phyloP scores from a whole-genome alignment of 2,113 vertebrate species.

The Ctenodactylus gundi region DNA sequence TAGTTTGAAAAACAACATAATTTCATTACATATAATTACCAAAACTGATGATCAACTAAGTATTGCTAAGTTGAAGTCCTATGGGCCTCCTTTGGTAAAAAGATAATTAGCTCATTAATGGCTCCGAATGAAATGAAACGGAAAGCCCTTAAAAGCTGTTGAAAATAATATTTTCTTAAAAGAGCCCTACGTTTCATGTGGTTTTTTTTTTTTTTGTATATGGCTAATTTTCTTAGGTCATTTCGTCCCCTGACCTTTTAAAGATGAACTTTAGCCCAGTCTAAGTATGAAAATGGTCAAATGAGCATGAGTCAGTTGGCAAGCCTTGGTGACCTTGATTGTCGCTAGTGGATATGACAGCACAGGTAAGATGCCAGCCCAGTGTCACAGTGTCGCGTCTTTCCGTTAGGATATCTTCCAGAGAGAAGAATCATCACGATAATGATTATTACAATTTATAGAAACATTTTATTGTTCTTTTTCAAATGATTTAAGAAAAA shows the following conservation, averaged over 20 bases:
- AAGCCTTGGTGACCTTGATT: not conserved
- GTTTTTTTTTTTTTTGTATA: conserved; percentile 18
- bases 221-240: not conserved
- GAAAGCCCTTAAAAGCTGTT: conserved; percentile 21
- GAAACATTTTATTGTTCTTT: conserved; percentile 63
- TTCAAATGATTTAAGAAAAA: conserved; percentile 72
- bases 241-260: not conserved
- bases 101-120: conserved; percentile 72
- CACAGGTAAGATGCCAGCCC: not conserved
- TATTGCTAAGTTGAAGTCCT: conserved; percentile 54
- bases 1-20: conserved; percentile 26
- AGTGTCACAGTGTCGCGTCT: not conserved
- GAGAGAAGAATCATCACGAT: conserved; percentile 20
- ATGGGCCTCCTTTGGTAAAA: conserved; percentile 52
- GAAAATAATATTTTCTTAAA: conserved; percentile 58
- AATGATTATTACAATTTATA: conserved; percentile 68
- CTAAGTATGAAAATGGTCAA: not conserved
- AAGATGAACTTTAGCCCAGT: not conserved
- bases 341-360: not conserved
- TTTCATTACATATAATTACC: conserved; percentile 46
- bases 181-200: not conserved
- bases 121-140: conserved; percentile 37
- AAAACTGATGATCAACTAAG: conserved; percentile 33
- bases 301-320: not conserved
- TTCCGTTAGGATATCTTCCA: conserved; percentile 1